Evolutionary conservation across 2,888 invertebrate genomes (phyloP).

Genomic region (Polyommatus iphigenia): DNA sequence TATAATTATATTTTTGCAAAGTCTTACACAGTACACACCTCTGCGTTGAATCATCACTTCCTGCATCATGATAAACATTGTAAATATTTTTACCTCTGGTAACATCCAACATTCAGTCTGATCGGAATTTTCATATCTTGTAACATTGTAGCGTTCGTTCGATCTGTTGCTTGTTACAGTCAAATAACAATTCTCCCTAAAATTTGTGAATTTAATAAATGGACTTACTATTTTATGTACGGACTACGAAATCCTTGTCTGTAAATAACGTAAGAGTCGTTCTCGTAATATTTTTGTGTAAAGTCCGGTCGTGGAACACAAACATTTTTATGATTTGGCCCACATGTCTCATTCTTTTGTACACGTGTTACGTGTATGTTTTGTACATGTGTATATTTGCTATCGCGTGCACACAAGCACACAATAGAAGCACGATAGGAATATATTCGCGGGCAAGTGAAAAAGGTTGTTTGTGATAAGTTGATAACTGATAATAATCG

Average conservation of each 20-base stretch:
- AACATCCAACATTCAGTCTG: constrained; percentile 82
- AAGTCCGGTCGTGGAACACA: neutral
- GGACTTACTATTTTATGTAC: neutral
- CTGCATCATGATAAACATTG: neutral
- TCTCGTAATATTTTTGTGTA: neutral
- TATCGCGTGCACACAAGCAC: no score
- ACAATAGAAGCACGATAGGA: no score
- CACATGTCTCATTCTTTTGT: neutral
- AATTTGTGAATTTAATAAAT: constrained; percentile 11
- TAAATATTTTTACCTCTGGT: constrained; percentile 65
- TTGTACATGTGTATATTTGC: no score
- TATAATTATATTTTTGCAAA: no score
- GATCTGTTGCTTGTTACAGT: constrained; percentile 57
- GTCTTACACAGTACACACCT: no score
- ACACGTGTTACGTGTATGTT: no score
- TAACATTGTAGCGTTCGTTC: constrained; percentile 60
- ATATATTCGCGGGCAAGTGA: no score
- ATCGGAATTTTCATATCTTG: constrained; percentile 67
- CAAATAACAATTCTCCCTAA: constrained; percentile 71
- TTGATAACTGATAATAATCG: no score
- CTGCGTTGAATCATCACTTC: no score
- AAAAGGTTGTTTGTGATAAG: no score
- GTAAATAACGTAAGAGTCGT: neutral
- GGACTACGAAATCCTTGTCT: neutral
- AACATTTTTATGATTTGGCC: neutral